Evolutionary conservation across 2,113 vertebrate species (phyloP).

Genomic region (Panthera leo): DNA sequence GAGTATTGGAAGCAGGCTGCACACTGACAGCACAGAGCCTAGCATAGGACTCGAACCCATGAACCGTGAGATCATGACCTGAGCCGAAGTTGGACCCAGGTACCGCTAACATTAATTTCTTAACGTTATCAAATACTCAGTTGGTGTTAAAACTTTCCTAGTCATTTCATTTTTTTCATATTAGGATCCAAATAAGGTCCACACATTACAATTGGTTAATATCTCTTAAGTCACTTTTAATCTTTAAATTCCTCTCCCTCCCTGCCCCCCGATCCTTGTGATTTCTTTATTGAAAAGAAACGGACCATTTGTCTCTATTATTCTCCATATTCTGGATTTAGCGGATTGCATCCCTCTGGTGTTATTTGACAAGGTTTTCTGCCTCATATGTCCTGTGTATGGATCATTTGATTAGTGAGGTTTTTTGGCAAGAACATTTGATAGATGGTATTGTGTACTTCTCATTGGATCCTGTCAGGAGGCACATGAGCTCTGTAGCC

Average conservation of each 20-base stretch:
- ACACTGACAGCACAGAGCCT: no score
- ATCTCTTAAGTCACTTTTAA: not conserved
- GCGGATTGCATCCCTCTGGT: not conserved
- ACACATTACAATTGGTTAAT: not conserved
- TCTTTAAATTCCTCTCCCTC: not conserved
- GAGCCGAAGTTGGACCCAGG: no score
- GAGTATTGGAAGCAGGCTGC: no score
- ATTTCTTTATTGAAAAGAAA: constrained; percentile 11
- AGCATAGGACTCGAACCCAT: no score
- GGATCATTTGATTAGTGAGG: not conserved
- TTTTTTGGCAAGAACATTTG: not conserved
- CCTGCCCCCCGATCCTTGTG: not conserved
- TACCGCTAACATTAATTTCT: not conserved
- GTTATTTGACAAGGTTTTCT: not conserved
- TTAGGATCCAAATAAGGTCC: not conserved
- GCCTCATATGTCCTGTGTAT: not conserved
- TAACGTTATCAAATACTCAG: not conserved
- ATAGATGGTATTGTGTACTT: not conserved
- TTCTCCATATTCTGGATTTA: not conserved
- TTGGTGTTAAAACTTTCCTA: not conserved
- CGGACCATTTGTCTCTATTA: not conserved
- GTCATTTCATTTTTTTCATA: not conserved
- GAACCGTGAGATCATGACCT: no score
- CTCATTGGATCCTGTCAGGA: not conserved
- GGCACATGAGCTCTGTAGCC: not conserved